A percentile compares a stretch with the other conserved stretches of the same genome.
These are phyloP conservation scores for Taxidea taxus DNA, from an alignment of 2,113 vertebrate species.

Conservation along the genomic window DNA sequence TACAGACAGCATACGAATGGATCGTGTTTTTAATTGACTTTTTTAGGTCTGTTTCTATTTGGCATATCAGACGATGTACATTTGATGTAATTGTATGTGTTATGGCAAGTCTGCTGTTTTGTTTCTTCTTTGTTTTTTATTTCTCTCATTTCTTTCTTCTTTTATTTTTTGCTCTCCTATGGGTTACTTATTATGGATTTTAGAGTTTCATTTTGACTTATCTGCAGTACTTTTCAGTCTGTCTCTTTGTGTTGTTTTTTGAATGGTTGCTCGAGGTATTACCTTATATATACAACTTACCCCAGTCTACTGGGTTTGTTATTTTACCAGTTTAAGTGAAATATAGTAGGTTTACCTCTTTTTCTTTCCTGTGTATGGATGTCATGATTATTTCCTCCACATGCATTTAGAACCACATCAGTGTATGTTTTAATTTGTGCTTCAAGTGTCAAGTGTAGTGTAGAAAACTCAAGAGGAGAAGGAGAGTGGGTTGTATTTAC, in stretches of 20 bases:
- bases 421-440: not conserved
- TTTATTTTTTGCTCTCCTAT: not conserved
- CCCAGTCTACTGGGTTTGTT: no score
- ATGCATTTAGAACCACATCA: not conserved
- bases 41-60: not conserved
- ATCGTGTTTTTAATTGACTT: not conserved
- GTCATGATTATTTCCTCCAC: not conserved
- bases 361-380: not conserved
- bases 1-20: not conserved
- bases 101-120: not conserved
- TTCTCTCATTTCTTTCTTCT: constrained; percentile 5
- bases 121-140: not conserved
- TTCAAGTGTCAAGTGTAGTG: not conserved
- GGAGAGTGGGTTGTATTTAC: not conserved
- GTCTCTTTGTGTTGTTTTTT: not conserved
- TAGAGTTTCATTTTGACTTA: constrained; percentile 10
- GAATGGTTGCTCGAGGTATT: not conserved
- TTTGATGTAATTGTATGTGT: not conserved
- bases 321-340: not conserved
- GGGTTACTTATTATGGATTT: not conserved
- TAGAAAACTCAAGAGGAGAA: not conserved
- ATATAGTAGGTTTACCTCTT: not conserved
- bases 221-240: not conserved
- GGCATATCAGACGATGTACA: not conserved
- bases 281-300: not conserved